Conservation (phyloP, 2,797 vertebrate genomes). For the Lacerta bilineata region DNA sequence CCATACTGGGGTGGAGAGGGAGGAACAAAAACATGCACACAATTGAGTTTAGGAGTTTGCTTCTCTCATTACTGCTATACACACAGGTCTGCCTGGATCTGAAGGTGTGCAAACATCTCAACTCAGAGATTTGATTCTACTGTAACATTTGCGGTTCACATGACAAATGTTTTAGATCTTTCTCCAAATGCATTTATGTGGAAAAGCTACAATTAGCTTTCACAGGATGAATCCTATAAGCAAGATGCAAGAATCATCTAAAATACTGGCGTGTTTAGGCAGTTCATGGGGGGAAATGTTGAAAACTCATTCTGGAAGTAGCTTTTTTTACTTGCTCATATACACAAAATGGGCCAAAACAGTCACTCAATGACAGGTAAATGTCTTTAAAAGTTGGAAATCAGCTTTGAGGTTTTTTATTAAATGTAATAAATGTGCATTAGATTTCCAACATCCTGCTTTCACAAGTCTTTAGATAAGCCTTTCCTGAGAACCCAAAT, state of each 20-base stretch:
- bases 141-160: background rate
- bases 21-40: constrained; percentile 16
- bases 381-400: constrained; percentile 13
- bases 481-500: constrained; percentile 8
- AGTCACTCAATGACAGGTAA: background rate
- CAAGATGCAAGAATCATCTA: background rate
- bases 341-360: constrained; percentile 8
- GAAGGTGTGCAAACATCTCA: constrained; percentile 11
- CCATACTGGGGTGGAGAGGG: background rate
- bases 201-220: background rate
- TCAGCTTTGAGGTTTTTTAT: background rate
- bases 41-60: background rate
- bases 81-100: background rate
- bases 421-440: constrained; percentile 4
- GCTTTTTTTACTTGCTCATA: background rate
- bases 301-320: background rate
- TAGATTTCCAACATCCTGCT: constrained; percentile 2
- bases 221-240: background rate
- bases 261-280: constrained; percentile 1
- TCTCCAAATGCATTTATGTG: background rate
- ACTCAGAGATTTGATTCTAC: background rate
- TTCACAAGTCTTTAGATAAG: constrained; percentile 8
- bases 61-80: constrained; percentile 5
- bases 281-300: background rate
- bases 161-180: background rate